Conservation (phyloP, 23 tunicate genomes). For the Styela clava region DNA sequence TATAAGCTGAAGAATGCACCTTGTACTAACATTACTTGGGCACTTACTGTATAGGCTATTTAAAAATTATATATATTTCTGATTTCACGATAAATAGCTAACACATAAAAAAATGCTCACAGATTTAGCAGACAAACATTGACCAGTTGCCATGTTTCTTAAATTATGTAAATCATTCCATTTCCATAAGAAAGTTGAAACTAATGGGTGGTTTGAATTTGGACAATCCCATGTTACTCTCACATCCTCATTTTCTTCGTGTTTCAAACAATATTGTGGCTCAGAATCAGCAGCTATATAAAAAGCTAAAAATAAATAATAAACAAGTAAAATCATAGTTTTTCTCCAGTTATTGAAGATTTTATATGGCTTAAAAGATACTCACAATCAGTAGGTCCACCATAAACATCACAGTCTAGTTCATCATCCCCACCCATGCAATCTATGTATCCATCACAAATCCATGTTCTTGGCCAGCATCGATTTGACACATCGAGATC, state of each 20-base stretch:
- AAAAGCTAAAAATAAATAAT: background rate
- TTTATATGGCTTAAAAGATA: too few relatives aligned
- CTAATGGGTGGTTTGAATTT: background rate
- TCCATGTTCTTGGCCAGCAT: constrained; percentile 32
- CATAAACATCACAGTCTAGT: constrained; percentile 37
- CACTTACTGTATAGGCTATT: too few relatives aligned
- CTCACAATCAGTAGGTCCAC: constrained; percentile 68
- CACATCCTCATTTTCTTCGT: background rate
- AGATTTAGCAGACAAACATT: constrained; percentile 20
- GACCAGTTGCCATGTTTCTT: constrained; percentile 28
- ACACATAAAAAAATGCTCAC: background rate
- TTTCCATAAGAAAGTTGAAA: constrained; percentile 39
- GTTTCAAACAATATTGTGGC: constrained; percentile 2
- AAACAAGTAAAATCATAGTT: too few relatives aligned
- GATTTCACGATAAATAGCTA: too few relatives aligned
- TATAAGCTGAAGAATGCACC: too few relatives aligned
- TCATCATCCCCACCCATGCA: constrained; percentile 72
- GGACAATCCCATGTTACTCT: constrained; percentile 17
- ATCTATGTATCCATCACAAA: constrained; percentile 75
- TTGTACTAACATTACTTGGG: too few relatives aligned
- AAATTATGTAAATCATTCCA: constrained; percentile 44
- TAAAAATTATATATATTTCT: too few relatives aligned
- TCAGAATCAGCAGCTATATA: background rate
- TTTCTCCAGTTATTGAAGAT: too few relatives aligned
- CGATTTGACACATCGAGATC: background rate